phyloP scores from a whole-genome alignment of 2,888 invertebrate species.

The Sycophila texana region DNA sequence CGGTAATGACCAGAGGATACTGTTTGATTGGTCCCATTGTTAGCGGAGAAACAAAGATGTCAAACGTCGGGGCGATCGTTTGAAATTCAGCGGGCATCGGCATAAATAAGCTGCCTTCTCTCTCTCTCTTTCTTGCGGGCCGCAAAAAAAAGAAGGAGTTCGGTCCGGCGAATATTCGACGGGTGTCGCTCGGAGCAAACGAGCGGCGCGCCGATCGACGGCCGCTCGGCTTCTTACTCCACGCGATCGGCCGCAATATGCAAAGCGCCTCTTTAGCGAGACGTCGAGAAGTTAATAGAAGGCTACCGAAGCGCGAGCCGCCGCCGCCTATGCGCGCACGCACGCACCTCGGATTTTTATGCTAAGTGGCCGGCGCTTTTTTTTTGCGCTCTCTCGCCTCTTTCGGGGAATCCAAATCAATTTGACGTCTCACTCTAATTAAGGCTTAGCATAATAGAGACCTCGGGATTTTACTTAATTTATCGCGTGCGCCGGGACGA shows the following conservation, averaged over 20 bases:
- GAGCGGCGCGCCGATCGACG: slow-evolving; percentile 31
- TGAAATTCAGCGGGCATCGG: slow-evolving; percentile 15
- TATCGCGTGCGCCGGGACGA: too few species aligned
- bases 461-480: not conserved
- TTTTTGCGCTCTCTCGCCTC: slow-evolving; percentile 12
- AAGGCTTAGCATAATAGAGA: slow-evolving; percentile 53
- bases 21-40: too few species aligned
- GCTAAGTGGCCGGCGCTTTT: slow-evolving; percentile 32
- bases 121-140: not conserved
- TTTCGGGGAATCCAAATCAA: slow-evolving; percentile 46
- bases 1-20: too few species aligned
- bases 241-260: slow-evolving; percentile 38
- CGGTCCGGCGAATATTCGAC: not conserved
- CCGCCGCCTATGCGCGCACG: not conserved
- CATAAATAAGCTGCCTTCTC: not conserved
- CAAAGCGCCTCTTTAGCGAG: slow-evolving; percentile 47
- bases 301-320: slow-evolving; percentile 50
- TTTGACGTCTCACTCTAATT: slow-evolving; percentile 58
- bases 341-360: slow-evolving; percentile 42
- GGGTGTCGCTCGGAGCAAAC: slow-evolving; percentile 40
- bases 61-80: not conserved
- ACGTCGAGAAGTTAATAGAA: slow-evolving; percentile 39
- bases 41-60: too few species aligned
- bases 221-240: not conserved
- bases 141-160: not conserved